Base-by-base conservation (phyloP, 1,140 invertebrate genomes). In the Metaphire vulgaris region DNA sequence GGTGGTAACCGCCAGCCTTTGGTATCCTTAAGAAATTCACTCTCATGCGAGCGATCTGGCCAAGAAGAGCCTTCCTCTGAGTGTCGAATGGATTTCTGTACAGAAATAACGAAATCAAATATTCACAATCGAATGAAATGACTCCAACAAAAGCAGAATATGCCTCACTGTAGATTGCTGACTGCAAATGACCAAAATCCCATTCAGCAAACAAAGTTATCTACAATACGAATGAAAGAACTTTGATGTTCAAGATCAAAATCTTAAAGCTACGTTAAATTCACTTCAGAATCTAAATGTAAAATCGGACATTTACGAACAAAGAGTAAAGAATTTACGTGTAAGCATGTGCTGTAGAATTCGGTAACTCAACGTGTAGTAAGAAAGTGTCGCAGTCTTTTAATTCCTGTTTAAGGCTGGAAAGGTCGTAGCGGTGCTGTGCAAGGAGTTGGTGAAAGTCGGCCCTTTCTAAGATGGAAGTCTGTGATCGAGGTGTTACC, bases 11-110 rank as follows among this genome's bases (percentile, higher is more conserved):
- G 75, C 80, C 78, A 76, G 82, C 79, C 64, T 76, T 16, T 32
- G 92, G 89, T 32, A 91, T 90, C 81, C 95, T 92, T 28, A 98
- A 87, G 85, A 97, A 97, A 84, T 98, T 98, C 16, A 93, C 92
- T 73, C 96, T 90, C 94, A 99, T 97, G 81, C 93, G 88, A 14
- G 93, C 90, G 76, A 97, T 91, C 88, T 97, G 95, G 88, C 97
- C 94, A 33, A 99, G 88, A 16, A 99, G 87, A 82, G 92, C 91
- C 79, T 91, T 89, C 69, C 97, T 88, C 26, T 93, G 92, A 84
- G 99, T 96, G 87, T 98, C 96, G 82, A 96, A 99, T 0, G 96
- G 93, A 88, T 99, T 99, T 80, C 85, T 85, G 77, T 41, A 81
- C 79, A 12, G 29, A 2, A 1, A 74, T 75, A 75, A 73, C 2